Base-by-base conservation (phyloP, 1,140 invertebrate species). In the Hyphantria cunea region DNA sequence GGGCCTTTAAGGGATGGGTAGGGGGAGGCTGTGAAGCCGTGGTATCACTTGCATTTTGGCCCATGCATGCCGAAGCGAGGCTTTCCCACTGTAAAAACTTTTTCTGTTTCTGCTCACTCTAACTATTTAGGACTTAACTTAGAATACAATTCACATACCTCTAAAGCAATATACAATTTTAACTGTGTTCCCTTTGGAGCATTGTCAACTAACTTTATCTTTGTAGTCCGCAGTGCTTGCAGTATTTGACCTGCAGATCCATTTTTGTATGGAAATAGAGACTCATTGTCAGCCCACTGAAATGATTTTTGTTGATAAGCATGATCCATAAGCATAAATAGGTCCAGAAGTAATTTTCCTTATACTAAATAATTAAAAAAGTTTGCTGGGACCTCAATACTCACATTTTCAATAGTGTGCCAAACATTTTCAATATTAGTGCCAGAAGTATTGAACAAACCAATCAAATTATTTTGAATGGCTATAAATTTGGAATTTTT, bases 151-250 rank as follows among this genome's bases (percentile, higher is more conserved):
- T n/a, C n/a, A 55, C 52, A 54, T 15, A 93, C 93, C 80, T 96
- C 92, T 44, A 99, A 90, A 12, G 93, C 93, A 12, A 98, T 78
- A 69, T 96, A 89, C 11, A 99, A 83, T 89, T 99, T 99, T 15
- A 99, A 91, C 89, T 99, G 98, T 34, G 97, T 98, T 50, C 98
- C 98, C 82, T 94, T 93, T 49, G 82, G 93, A 82, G 93, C 94
- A 87, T 96, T 95, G 83, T 96, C 95, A 10, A 95, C 96, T 54
- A 93, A 87, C 2, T 93, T 89, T 70, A 99, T 96, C 78, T 93
- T 93, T 31, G 94, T 91, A 50, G 91, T 93, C 39, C 94, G 92
- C 68, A 98, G 89, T 10, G 94, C 93, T 42, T 94, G 85, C 13
- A 98, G 80, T 56, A 98, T 91, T 72, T 93, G 93, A 37, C 96